phyloP scores from a whole-genome alignment of 37 sponge, comb jelly and placozoan species.

The Geodia barretti region DNA sequence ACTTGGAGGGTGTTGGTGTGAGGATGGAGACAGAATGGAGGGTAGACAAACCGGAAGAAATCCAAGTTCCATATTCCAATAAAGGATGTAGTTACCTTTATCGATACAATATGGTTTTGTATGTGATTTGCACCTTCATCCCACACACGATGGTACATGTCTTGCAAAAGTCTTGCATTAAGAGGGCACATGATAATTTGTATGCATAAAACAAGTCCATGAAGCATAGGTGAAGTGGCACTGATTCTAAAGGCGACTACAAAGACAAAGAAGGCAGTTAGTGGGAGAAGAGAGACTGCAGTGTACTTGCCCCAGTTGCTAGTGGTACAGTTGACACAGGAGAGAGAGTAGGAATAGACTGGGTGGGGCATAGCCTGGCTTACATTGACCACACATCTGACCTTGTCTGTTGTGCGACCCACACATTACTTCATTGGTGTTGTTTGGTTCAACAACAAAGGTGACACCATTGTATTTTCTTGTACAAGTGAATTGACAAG shows the following conservation, averaged over 20 bases:
- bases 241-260: not conserved
- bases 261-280: not conserved
- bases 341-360: not conserved
- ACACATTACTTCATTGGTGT: conserved; percentile 2
- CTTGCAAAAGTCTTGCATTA: not conserved
- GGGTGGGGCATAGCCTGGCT: not conserved
- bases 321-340: not conserved
- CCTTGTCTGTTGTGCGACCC: not conserved
- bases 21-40: conserved; percentile 5
- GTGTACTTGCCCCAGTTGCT: not conserved
- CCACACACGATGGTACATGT: too few species aligned
- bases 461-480: too few species aligned
- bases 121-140: not conserved
- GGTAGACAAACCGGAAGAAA: conserved; percentile 20
- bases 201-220: not conserved
- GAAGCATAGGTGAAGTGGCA: not conserved
- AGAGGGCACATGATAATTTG: not conserved
- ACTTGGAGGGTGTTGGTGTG: not conserved
- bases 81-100: not conserved
- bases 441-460: too few species aligned
- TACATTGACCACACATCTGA: not conserved
- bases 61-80: conserved; percentile 37
- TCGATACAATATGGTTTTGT: too few species aligned
- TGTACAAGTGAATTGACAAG: too few species aligned
- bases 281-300: not conserved